Evolutionary conservation across 92 coral and sea anemone species (phyloP).

Genomic region (Epizoanthus stellaris): DNA sequence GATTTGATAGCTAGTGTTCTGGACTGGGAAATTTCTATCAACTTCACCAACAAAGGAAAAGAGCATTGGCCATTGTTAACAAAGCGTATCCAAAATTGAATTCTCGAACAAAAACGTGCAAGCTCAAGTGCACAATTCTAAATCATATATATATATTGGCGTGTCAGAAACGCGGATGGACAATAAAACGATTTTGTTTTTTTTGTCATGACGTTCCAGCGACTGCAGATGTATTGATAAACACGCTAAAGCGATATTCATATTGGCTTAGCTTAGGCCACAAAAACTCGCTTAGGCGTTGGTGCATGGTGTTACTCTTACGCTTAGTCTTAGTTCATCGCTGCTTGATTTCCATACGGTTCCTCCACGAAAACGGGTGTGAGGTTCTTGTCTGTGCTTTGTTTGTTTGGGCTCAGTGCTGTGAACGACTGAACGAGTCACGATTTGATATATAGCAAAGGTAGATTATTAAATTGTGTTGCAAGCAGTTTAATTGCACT

Average conservation of each 20-base stretch:
- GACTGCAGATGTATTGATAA: background rate
- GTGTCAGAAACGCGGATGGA: background rate
- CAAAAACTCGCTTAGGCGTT: too few species aligned
- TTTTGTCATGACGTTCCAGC: background rate
- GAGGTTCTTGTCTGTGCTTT: background rate
- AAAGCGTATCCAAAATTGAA: slow-evolving; percentile 10
- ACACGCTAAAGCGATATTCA: background rate
- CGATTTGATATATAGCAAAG: background rate
- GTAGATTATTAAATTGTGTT: background rate
- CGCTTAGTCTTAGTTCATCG: background rate
- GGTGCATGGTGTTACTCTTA: too few species aligned
- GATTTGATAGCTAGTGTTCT: background rate
- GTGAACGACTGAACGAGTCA: background rate
- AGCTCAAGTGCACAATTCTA: background rate
- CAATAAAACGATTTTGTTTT: background rate
- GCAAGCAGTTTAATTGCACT: background rate
- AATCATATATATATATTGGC: background rate
- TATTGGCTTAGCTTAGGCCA: background rate
- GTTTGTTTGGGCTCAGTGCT: background rate
- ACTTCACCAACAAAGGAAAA: background rate
- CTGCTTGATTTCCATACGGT: background rate
- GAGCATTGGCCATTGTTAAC: too few species aligned
- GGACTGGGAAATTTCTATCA: too few species aligned
- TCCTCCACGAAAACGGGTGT: background rate
- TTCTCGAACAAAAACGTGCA: background rate